Evolutionary conservation across 37 sponge, comb jelly and placozoan species (phyloP).

Genomic region (Diacarnus erythraeanus): DNA sequence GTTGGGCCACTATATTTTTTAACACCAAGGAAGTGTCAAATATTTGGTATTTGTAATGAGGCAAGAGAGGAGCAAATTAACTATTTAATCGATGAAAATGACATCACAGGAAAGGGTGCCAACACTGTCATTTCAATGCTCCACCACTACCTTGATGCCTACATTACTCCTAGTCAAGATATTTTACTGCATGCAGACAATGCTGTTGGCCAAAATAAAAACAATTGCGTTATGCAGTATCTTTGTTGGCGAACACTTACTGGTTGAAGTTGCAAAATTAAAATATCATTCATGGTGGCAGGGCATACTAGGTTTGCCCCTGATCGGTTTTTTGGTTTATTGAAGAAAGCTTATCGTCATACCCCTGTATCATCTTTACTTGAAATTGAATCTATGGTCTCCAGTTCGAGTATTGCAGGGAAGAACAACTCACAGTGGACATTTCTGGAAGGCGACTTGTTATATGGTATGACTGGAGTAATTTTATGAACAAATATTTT

Average conservation of each 20-base stretch:
- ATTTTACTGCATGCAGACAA: conserved; percentile 49
- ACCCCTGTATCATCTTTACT: too few relatives aligned
- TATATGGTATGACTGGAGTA: conserved; percentile 19
- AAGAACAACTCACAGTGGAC: neutral
- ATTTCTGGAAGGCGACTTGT: neutral
- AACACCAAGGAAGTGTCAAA: conserved; percentile 39
- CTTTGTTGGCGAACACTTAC: conserved; percentile 34
- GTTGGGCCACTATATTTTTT: conserved; percentile 44
- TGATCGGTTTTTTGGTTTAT: conserved; percentile 47
- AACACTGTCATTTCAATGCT: conserved; percentile 45
- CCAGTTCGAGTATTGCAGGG: too few relatives aligned
- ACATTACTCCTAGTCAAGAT: conserved; percentile 1
- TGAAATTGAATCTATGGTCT: too few relatives aligned
- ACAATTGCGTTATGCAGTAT: conserved; percentile 37
- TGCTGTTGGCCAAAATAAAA: conserved; percentile 59
- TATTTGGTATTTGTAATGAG: conserved; percentile 40
- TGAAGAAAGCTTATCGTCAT: conserved; percentile 16
- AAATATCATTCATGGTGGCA: conserved; percentile 37
- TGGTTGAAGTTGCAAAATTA: neutral
- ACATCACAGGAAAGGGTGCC: conserved; percentile 39
- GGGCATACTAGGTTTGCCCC: conserved; percentile 56
- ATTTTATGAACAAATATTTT: neutral
- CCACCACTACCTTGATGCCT: conserved; percentile 30
- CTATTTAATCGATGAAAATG: conserved; percentile 39
- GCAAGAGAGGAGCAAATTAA: conserved; percentile 7